A percentile compares a stretch with the other conserved stretches of the same genome.
phyloP scores from a whole-genome alignment of 2,797 vertebrate genomes.

The Paguma larvata region DNA sequence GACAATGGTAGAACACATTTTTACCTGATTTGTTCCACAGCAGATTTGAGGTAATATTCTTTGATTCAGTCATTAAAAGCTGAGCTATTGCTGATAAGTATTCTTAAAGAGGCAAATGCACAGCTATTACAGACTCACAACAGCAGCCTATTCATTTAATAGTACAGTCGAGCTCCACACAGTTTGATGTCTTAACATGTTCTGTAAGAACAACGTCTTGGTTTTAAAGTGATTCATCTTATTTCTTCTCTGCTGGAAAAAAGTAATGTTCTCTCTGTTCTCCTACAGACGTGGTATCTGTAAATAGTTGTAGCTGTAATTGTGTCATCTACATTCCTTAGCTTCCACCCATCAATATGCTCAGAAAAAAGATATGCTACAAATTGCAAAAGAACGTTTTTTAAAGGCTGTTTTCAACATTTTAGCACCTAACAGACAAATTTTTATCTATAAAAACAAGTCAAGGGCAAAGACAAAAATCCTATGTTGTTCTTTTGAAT shows the following conservation, averaged over 20 bases:
- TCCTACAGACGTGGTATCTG: neutral
- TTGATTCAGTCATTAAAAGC: neutral
- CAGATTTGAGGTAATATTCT: neutral
- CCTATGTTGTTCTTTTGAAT: neutral
- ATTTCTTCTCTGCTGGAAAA: conserved; percentile 30
- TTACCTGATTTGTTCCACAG: neutral
- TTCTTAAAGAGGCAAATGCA: neutral
- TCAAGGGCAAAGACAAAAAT: conserved; percentile 27
- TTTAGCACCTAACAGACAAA: neutral
- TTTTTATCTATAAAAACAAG: neutral
- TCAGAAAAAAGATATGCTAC: neutral
- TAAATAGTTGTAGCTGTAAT: neutral
- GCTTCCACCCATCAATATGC: neutral
- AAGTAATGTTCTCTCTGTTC: conserved; percentile 10
- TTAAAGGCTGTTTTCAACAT: neutral
- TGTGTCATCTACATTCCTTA: neutral
- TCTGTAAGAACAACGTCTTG: neutral
- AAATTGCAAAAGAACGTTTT: neutral
- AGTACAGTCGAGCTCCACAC: neutral
- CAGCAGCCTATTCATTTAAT: neutral
- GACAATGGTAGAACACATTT: neutral
- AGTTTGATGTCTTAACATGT: neutral
- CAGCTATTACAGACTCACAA: neutral
- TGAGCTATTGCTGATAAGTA: neutral
- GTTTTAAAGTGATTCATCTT: neutral